Evolutionary conservation across 2,797 vertebrate species (phyloP), one percentile per base, ranked within the genome.

Genomic region (Bucorvus abyssinicus): DNA sequence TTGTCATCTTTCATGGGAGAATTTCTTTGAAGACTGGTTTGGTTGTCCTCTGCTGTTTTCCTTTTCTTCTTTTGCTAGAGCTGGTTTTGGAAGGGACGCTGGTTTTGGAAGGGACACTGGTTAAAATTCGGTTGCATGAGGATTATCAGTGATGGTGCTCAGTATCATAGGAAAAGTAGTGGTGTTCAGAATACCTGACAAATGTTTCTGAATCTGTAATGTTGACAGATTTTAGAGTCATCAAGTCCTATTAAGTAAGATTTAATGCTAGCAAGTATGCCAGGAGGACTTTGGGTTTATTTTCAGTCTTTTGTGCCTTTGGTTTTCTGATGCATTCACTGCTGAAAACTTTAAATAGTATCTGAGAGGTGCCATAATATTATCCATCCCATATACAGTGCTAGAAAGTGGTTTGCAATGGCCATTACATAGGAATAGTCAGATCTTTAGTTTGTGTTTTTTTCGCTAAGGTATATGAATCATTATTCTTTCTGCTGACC

Each of bases 231-330:
- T 84, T 94, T 32, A 64, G 47, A 89, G 67, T 34, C 20, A 15
- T 78, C 14, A 27, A 36, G 8, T 40, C 78, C 13, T 32, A 36
- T 80, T 91, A 11, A 5, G 1, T 81, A 34, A 47, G 21, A 8
- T 78, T 71, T 55, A 73, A 63, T 49, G 47, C 34, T 81, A 69
- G 17, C 24, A 88, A 57, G 57, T 76, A 78, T 6, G 10, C 26
- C 52, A 38, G 53, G 23, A 80, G 23, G 6, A 30, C 49, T 56
- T 60, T 27, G 0, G 2, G 3, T 0, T 1, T 27, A 24, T 65
- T 23, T 52, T 47, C 16, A 42, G 34, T 52, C 22, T 55, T 83
- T 42, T 34, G 1, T 81, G 38, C 34, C 19, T 83, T 63, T 21
- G 36, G 4, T 88, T 94, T 73, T 65, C 21, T 77, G 68, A 34